Base-by-base conservation (phyloP, 35 echinoderm and acorn worm species). In the Patiria miniata region DNA sequence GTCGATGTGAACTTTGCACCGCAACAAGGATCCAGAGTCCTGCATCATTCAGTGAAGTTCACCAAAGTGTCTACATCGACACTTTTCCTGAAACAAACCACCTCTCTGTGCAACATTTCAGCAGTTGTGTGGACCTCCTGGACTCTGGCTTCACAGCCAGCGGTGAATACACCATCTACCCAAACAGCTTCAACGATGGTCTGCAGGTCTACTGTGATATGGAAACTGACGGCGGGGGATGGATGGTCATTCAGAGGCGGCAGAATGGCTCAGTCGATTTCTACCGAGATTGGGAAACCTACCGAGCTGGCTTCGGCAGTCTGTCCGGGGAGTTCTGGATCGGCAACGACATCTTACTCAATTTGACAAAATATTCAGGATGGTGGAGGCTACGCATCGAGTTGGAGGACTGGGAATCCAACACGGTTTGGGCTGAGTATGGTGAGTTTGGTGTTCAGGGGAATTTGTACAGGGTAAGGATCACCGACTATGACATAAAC, bases 301-400 rank as follows among this genome's bases (percentile, higher is more conserved):
- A 80, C 26, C n/a, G 22, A 38, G 38, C 78, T 8, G 78, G 78
- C 9, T 80, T 80, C 16, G 78, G 78, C 16, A 80, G 39, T 18
- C 26, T 80, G 21, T 44, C 39, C 32, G 37, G 37, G 0, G 78
- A 80, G 37, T 80, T 80, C 47, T 80, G 78, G 78, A 16, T 80
- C 19, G 78, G 78, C 30, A 80, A 80, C 78, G 47, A 80, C 29
- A 80, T 37, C 38, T 44, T 80, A 22, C 78, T 22, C 32, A 80
- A 80, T 14, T 18, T 80, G 21, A 80, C 29, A 12, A 23, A 40
- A 52, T 80, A 9, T 10, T 8, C 39, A 19, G 47, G 47, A 52
- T 80, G 65, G 65, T 73, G 65, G 65, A 73, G 10, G 8, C 65
- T 73, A 26, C 7, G 65, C 26, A 8, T 73, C 0, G 34, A 73